These are phyloP conservation scores for Sisor rabdophorus DNA, from an alignment of 2,113 vertebrate genomes.

Conservation along the genomic window DNA sequence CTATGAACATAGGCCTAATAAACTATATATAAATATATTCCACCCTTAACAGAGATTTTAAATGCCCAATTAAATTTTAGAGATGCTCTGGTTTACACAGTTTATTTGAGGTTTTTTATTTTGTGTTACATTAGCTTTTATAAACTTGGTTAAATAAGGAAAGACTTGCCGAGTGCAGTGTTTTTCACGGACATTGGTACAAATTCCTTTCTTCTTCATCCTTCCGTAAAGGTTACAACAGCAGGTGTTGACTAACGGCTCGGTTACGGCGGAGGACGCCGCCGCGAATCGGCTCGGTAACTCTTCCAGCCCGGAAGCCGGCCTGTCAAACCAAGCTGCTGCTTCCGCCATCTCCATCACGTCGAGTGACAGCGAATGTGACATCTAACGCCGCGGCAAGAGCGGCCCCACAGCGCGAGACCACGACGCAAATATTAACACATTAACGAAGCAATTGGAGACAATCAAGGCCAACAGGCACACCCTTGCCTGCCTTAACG, in stretches of 20 bases:
- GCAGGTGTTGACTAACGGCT: conserved; percentile 88
- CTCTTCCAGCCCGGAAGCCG: conserved; percentile 88
- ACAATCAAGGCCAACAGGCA: conserved; percentile 68
- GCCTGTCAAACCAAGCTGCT: conserved; percentile 93
- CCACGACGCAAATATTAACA: conserved; percentile 53
- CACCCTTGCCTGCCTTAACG: conserved; percentile 67
- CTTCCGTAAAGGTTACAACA: conserved; percentile 85
- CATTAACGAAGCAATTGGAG: conserved; percentile 56
- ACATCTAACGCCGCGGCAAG: conserved; percentile 79
- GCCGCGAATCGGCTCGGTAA: conserved; percentile 80
- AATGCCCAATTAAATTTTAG: too few species aligned
- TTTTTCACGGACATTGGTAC: background rate
- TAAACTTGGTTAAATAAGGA: too few species aligned
- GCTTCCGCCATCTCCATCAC: conserved; percentile 98
- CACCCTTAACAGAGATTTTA: too few species aligned
- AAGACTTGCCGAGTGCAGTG: background rate
- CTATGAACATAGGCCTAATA: too few species aligned
- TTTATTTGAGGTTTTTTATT: background rate
- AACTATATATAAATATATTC: too few species aligned
- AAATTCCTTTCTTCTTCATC: conserved; percentile 31
- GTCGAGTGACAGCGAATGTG: conserved; percentile 98
- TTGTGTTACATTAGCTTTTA: too few species aligned
- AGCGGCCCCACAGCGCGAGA: conserved; percentile 35
- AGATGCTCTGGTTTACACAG: too few species aligned
- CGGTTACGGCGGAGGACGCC: conserved; percentile 83